Evolutionary conservation across 23 tunicate genomes (phyloP).

Genomic region (Ascidia mentula): DNA sequence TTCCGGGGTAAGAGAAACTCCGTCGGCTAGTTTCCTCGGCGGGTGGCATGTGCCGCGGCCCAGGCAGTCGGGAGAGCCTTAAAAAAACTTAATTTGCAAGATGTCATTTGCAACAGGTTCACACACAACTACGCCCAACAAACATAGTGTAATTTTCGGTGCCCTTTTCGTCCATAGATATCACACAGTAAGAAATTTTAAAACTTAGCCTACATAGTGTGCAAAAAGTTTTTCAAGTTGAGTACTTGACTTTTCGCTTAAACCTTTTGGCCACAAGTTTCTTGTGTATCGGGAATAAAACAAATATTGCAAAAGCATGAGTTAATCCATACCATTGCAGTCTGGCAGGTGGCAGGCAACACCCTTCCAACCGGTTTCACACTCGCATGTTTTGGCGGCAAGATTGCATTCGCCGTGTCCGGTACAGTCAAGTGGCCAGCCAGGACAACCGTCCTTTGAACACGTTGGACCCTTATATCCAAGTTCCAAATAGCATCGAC

Average conservation of each 20-base stretch:
- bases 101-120: no score
- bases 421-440: conserved; percentile 28
- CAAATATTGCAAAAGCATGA: not conserved
- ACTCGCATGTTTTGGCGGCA: not conserved
- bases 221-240: no score
- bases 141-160: no score
- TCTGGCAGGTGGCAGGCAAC: conserved; percentile 24
- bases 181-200: no score
- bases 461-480: conserved; percentile 25
- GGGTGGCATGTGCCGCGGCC: conserved; percentile 18
- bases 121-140: no score
- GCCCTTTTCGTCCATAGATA: no score
- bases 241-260: not conserved
- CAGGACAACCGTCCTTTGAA: conserved; percentile 22
- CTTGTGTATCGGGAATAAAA: not conserved
- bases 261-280: not conserved
- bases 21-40: not conserved
- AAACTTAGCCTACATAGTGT: no score
- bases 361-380: conserved; percentile 29
- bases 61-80: conserved; percentile 24
- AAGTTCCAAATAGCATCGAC: conserved; percentile 11
- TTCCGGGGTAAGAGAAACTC: not conserved
- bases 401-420: conserved; percentile 24
- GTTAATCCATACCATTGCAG: conserved; percentile 6
- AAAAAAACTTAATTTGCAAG: no score